Conservation (phyloP, 1,140 invertebrate genomes). For the Wasmannia auropunctata region DNA sequence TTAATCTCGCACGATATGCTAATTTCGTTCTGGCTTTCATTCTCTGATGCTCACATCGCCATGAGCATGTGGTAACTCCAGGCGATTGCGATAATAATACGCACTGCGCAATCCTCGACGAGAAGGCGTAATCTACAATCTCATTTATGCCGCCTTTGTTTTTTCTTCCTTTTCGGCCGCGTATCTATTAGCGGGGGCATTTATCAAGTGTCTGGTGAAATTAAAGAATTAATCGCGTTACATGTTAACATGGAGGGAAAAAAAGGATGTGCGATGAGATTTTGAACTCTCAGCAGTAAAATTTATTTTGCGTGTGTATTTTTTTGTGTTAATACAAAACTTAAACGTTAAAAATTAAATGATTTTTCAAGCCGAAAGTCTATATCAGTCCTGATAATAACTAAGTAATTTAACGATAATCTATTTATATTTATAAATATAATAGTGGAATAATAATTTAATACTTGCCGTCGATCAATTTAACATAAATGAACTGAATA, state of each 20-base stretch:
- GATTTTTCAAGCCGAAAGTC: neutral
- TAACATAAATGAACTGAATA: neutral
- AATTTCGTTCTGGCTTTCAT: neutral
- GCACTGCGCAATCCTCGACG: neutral
- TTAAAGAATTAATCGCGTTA: neutral
- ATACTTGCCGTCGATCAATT: neutral
- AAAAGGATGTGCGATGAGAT: neutral
- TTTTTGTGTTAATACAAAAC: neutral
- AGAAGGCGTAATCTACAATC: conserved; percentile 21
- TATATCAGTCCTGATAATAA: neutral
- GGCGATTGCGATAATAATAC: conserved; percentile 12
- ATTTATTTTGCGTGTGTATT: neutral
- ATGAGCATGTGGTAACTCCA: conserved; percentile 5
- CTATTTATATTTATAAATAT: neutral
- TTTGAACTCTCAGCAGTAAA: neutral
- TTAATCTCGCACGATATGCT: neutral
- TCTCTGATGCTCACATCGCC: neutral
- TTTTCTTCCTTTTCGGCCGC: neutral
- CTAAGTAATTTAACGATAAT: neutral
- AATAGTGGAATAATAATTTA: neutral
- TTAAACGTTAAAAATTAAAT: neutral
- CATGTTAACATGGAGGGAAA: neutral
- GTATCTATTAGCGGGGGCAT: neutral
- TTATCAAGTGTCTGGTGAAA: neutral
- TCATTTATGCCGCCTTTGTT: conserved; percentile 21